These are phyloP conservation scores for Excalfactoria chinensis DNA, from an alignment of 2,113 vertebrate genomes.

Conservation along the genomic window DNA sequence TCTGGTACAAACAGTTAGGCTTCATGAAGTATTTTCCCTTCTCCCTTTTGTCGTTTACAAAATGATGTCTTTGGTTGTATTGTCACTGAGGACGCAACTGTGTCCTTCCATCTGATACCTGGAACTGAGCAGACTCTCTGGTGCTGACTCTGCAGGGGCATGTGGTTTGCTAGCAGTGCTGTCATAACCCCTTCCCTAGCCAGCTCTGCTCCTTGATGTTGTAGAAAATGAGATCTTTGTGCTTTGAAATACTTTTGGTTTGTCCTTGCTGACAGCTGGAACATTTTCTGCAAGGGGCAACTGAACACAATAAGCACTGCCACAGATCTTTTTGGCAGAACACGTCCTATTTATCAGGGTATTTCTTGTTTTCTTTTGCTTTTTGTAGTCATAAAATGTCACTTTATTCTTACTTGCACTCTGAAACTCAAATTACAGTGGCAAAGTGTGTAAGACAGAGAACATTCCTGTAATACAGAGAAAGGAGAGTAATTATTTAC, in stretches of 20 bases:
- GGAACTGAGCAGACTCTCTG: neutral
- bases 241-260: neutral
- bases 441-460: neutral
- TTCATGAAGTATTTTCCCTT: neutral
- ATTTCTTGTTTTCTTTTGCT: neutral
- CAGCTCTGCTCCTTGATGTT: neutral
- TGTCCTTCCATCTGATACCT: neutral
- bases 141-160: neutral
- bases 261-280: neutral
- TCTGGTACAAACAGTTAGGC: neutral
- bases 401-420: neutral
- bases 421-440: neutral
- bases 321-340: neutral
- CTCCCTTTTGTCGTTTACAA: neutral
- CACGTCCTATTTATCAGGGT: neutral
- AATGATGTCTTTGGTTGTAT: neutral
- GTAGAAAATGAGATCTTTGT: neutral
- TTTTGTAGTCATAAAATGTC: neutral
- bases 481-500: neutral
- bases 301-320: neutral
- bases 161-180: neutral
- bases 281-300: neutral
- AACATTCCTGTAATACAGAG: neutral
- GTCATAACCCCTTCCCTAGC: neutral
- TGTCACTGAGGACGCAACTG: neutral